Conservation (phyloP, 37 sponge, comb jelly and placozoan species). For the Haliclona indistincta region DNA sequence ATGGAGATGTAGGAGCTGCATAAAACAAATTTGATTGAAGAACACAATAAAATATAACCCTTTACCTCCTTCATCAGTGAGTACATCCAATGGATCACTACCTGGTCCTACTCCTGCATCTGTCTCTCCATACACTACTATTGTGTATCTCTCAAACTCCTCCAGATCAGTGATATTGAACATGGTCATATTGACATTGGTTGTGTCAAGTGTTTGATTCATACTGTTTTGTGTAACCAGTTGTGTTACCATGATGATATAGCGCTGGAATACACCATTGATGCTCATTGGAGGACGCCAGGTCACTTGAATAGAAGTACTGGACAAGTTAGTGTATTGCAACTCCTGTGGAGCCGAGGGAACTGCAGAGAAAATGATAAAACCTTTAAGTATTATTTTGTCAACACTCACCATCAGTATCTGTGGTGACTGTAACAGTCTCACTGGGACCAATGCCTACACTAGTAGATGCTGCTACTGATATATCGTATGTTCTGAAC, state of each 20-base stretch:
- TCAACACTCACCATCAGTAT: slow-evolving; percentile 23
- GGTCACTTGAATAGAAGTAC: slow-evolving; percentile 51
- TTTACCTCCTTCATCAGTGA: slow-evolving; percentile 43
- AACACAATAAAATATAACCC: too few species aligned
- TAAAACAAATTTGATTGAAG: background rate
- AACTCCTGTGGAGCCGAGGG: slow-evolving; percentile 44
- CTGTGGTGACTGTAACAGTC: slow-evolving; percentile 14
- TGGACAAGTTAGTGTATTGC: slow-evolving; percentile 13
- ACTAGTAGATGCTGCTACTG: slow-evolving; percentile 27
- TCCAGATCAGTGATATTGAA: background rate
- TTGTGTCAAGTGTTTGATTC: too few species aligned
- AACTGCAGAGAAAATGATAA: slow-evolving; percentile 21
- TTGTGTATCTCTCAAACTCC: background rate
- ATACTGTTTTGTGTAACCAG: too few species aligned
- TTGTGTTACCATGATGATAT: too few species aligned
- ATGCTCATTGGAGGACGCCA: slow-evolving; percentile 24
- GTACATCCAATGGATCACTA: slow-evolving; percentile 10
- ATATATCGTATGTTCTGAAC: slow-evolving; percentile 35
- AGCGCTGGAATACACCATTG: too few species aligned
- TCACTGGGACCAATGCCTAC: slow-evolving; percentile 28
- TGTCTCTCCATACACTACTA: slow-evolving; percentile 12
- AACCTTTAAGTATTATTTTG: background rate
- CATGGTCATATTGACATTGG: background rate
- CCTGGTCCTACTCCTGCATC: slow-evolving; percentile 12
- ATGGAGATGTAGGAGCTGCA: slow-evolving; percentile 19